A percentile compares a stretch with the other conserved stretches of the same genome.
These are phyloP conservation scores for Macroglossus sobrinus DNA, from an alignment of 2,113 vertebrate genomes.

Conservation along the genomic window DNA sequence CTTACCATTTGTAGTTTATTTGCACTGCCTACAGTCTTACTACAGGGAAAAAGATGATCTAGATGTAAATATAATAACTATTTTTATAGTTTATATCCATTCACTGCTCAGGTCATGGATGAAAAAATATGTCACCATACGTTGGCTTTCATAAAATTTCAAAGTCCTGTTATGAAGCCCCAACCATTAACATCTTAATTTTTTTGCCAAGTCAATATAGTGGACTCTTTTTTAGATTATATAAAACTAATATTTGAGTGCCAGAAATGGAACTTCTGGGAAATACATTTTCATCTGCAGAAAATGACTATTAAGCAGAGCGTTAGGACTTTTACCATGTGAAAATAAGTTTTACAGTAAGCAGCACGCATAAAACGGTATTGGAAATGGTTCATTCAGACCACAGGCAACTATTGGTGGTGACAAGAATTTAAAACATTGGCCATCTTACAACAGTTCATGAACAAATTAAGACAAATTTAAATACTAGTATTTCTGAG, in stretches of 20 bases:
- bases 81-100: not conserved
- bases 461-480: not conserved
- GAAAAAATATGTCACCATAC: not conserved
- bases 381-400: not conserved
- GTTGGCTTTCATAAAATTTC: not conserved
- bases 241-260: not conserved
- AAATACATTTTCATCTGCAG: constrained; percentile 6
- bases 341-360: constrained; percentile 37
- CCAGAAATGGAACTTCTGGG: not conserved
- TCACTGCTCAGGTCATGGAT: not conserved
- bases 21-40: not conserved
- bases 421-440: not conserved
- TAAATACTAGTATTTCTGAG: not conserved
- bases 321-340: not conserved
- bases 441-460: not conserved
- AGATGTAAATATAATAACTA: not conserved
- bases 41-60: not conserved
- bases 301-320: not conserved
- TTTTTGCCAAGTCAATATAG: not conserved
- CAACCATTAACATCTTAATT: not conserved
- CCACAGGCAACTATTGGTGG: not conserved
- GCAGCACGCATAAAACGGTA: not conserved
- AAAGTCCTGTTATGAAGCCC: not conserved
- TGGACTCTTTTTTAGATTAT: not conserved
- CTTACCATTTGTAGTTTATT: not conserved